phyloP scores from a whole-genome alignment of 2,113 vertebrate species.

The Poecile atricapillus region DNA sequence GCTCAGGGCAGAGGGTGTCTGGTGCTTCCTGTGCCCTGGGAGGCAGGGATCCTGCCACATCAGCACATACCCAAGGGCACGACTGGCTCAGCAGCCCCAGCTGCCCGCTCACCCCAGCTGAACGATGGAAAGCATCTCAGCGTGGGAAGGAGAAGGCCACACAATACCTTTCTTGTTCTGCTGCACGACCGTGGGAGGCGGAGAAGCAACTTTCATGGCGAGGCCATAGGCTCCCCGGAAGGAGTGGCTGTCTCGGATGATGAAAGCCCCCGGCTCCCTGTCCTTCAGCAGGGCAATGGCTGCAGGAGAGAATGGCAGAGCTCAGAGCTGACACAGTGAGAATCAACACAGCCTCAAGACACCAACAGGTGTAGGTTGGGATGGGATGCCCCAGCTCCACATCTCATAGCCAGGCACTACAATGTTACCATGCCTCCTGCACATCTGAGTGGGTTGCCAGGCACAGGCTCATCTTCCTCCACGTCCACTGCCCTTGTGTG shows the following conservation, averaged over 20 bases:
- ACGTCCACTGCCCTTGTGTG: accelerated
- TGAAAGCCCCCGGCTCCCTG: slow-evolving; percentile 91
- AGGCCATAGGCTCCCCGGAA: slow-evolving; percentile 94
- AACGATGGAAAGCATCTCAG: not conserved
- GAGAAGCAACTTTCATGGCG: slow-evolving; percentile 95
- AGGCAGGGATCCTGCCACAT: not conserved
- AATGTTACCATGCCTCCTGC: accelerated
- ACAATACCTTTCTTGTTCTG: slow-evolving; percentile 92
- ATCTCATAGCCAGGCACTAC: not conserved
- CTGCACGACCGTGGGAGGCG: slow-evolving; percentile 84
- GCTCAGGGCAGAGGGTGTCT: not conserved
- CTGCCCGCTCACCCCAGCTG: accelerated
- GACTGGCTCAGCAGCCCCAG: not conserved
- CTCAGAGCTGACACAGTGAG: not conserved
- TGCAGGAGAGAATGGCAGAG: slow-evolving; percentile 21
- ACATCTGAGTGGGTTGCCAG: not conserved
- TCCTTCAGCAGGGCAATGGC: slow-evolving; percentile 90
- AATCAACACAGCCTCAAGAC: not conserved
- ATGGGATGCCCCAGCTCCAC: accelerated
- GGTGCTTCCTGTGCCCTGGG: not conserved
- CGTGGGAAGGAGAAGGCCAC: not conserved
- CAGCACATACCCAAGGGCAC: slow-evolving; percentile 10
- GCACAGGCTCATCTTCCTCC: not conserved
- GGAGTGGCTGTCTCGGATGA: slow-evolving; percentile 97
- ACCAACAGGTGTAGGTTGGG: not conserved